Conservation (phyloP, 1,140 invertebrate species). For the Cydia splendana region DNA sequence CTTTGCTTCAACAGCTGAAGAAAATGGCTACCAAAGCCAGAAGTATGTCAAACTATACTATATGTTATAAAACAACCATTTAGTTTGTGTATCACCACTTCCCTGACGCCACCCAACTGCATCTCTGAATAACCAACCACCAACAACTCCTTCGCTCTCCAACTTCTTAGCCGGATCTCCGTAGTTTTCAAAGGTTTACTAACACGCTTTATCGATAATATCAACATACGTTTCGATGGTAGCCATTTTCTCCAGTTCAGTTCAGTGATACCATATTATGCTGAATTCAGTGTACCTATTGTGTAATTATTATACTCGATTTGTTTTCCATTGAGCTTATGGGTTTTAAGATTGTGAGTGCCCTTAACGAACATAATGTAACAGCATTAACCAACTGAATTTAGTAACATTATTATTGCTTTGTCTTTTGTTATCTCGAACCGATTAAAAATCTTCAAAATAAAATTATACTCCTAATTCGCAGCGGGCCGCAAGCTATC, state of each 20-base stretch:
- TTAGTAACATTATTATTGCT: slow-evolving; percentile 26
- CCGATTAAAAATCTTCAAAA: not conserved
- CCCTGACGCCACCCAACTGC: slow-evolving; percentile 38
- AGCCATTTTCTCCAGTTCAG: slow-evolving; percentile 81
- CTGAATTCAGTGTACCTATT: slow-evolving; percentile 33
- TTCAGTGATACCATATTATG: slow-evolving; percentile 44
- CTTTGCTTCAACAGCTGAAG: slow-evolving; percentile 93
- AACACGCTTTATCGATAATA: slow-evolving; percentile 56
- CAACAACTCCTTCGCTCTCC: slow-evolving; percentile 33
- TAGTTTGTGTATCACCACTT: slow-evolving; percentile 57
- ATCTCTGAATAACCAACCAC: slow-evolving; percentile 33
- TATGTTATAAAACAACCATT: slow-evolving; percentile 61
- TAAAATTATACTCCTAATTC: slow-evolving; percentile 33
- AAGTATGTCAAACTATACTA: slow-evolving; percentile 82
- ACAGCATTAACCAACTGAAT: slow-evolving; percentile 15
- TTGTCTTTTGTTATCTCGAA: not conserved
- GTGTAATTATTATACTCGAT: slow-evolving; percentile 33
- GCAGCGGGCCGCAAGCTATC: slow-evolving; percentile 82
- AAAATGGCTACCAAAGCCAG: slow-evolving; percentile 93
- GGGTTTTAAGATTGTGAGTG: slow-evolving; percentile 35
- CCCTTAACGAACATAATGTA: slow-evolving; percentile 34
- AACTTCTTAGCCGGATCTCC: slow-evolving; percentile 34
- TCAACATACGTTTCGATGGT: slow-evolving; percentile 67
- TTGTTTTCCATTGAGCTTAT: slow-evolving; percentile 39
- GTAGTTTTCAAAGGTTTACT: slow-evolving; percentile 44